Evolutionary conservation across 2,888 invertebrate species (phyloP), one percentile per base, ranked within the genome.

Genomic region (Biston betularia): DNA sequence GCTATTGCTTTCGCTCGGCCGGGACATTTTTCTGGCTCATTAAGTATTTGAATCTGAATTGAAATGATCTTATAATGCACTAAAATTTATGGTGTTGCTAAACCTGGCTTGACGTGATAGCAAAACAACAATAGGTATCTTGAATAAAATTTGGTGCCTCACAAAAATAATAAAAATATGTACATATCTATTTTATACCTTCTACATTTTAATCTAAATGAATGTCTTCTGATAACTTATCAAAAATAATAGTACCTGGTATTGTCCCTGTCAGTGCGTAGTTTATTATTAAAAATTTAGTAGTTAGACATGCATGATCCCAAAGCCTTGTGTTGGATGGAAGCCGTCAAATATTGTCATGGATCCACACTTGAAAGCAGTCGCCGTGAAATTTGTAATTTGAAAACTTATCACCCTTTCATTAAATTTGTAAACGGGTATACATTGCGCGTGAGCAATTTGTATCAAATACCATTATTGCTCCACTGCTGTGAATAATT

Each of bases 331-430:
- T 75, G 73, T 75, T 71, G 69, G 42, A 33, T 8, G 38, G 73
- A 71, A 78, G 75, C 83, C 81, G 80, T 85, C 86, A 83, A 84
- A 86, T 79, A 82, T 78, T 85, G 82, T 87, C 85, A 81, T 79
- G 73, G 75, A 80, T 78, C 75, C 75, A 75, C 73, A 75, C 73
- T 72, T 73, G 75, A 50, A 73, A 74, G 77, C 81, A 79, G 75
- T 76, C 75, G 77, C 70, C 89, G 85, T 90, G 90, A 90, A 91
- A 91, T 91, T 83, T 82, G 81, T 90, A 90, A 91, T 91, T 83
- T 81, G 75, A 71, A 77, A 70, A 82, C 77, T 80, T 81, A 86
- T 86, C 81, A 79, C 80, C n/a, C 73, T 79, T 75, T 76, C 74
- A 81, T 80, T 76, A 72, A 76, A 81, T 79, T 78, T 69, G 66